phyloP scores from a whole-genome alignment of 1,140 invertebrate genomes.

The Cydia strobilella region DNA sequence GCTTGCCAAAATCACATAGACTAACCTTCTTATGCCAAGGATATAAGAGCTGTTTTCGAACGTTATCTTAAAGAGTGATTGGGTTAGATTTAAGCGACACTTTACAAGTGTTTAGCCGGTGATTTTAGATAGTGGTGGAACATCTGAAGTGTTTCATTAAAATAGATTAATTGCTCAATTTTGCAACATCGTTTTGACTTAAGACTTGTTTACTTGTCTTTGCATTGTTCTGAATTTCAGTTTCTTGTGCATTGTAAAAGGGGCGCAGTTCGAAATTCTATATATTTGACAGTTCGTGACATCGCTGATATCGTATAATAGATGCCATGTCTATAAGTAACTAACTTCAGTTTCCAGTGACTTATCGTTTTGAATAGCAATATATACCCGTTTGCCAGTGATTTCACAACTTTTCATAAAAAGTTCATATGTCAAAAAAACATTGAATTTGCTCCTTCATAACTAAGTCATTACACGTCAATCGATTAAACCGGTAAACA shows the following conservation, averaged over 20 bases:
- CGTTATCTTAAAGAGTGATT: background rate
- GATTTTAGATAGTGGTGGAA: background rate
- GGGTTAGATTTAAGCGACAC: background rate
- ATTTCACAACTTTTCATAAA: no score
- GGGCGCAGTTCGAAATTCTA: no score
- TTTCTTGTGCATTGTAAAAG: background rate
- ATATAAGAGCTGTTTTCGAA: background rate
- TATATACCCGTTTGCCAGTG: no score
- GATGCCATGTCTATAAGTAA: no score
- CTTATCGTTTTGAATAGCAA: no score
- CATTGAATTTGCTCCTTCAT: no score
- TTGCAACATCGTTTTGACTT: conserved; percentile 1
- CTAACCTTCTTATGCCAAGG: background rate
- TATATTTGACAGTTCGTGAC: no score
- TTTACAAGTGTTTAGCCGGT: conserved; percentile 5
- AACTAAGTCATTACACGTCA: no score
- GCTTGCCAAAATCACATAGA: conserved; percentile 4
- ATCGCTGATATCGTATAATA: no score
- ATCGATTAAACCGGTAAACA: no score
- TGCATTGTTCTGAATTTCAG: background rate
- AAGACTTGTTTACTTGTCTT: background rate
- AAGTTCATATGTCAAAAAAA: no score
- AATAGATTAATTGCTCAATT: conserved; percentile 8
- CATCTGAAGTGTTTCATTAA: conserved; percentile 9
- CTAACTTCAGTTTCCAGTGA: no score